phyloP scores from a whole-genome alignment of 2,888 invertebrate genomes.

The Agapostemon virescens region DNA sequence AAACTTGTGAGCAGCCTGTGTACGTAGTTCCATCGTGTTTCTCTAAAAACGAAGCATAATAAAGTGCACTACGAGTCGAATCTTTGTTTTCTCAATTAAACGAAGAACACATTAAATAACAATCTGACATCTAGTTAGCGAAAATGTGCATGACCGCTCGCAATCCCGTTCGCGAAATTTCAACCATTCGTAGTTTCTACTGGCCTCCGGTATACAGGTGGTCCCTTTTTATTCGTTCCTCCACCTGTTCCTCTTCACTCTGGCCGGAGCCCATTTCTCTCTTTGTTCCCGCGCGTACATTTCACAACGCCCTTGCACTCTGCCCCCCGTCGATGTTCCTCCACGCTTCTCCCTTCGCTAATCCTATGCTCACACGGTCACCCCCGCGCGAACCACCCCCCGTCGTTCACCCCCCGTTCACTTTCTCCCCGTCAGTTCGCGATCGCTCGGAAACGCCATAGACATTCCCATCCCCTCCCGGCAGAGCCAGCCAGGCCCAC shows the following conservation, averaged over 20 bases:
- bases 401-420: background rate
- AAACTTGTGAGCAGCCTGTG: background rate
- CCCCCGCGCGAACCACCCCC: background rate
- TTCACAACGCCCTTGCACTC: background rate
- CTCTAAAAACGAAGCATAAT: background rate
- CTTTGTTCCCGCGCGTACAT: conserved; percentile 14
- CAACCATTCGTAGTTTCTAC: background rate
- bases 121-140: background rate
- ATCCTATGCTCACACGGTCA: conserved; percentile 9
- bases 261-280: background rate
- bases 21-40: too few species aligned
- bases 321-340: background rate
- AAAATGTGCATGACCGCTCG: background rate
- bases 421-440: conserved; percentile 15
- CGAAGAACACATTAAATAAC: background rate
- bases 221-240: conserved; percentile 14
- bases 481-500: background rate
- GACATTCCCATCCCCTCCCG: conserved; percentile 56
- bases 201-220: conserved; percentile 15
- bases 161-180: background rate
- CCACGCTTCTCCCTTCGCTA: conserved; percentile 17
- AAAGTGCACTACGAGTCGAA: background rate
- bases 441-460: conserved; percentile 61
- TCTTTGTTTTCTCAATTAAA: background rate
- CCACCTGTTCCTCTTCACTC: conserved; percentile 1